Base-by-base conservation (phyloP, 2,888 invertebrate species). In the Tenthredo mesomela region DNA sequence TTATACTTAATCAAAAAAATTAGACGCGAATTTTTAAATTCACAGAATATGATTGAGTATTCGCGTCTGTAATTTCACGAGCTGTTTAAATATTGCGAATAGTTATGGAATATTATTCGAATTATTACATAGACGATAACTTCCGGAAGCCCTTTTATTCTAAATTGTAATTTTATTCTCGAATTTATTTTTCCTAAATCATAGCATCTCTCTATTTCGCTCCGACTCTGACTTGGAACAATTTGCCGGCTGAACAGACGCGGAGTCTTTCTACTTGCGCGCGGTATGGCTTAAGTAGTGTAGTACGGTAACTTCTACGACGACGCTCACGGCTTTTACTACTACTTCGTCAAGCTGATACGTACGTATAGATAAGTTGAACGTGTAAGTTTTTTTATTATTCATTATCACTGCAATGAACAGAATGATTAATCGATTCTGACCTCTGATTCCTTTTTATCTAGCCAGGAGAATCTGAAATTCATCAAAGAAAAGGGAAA, bases 371-470 rank as follows among this genome's bases (percentile, higher is more conserved):
- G 15, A 25, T 25, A 50, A 7, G 6, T 25, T 29, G 15, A 12
- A 50, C 50, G 77, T 50, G 10, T 15, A 54, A 29, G 50, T 43
- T 21, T 43, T 43, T 21, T 21, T 43, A 43, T 77, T 54, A 29
- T 50, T 50, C 77, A 54, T 29, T 33, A n/a, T 15, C 54, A n/a
- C n/a, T n/a, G 29, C 77, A 4, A 6, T 25, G 25, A 25, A 40
- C 75, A 15, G 33, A 15, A 47, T 75, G 75, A 75, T 75, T 47
- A 75, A 47, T 75, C 75, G 75, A 75, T 43, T 40, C 21, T 47
- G 37, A 40, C 71, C 18, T 33, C 18, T n/a, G 12, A 67, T 40
- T 40, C n/a, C 71, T 7, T 75, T 25, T 25, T 25, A 40, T 25
- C 43, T 18, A 21, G 21, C 25, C 21, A 47, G 47, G 18, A 70